Evolutionary conservation across 2,888 invertebrate species (phyloP), one percentile per base, ranked within the genome.

Genomic region (Schizotus pectinicornis): DNA sequence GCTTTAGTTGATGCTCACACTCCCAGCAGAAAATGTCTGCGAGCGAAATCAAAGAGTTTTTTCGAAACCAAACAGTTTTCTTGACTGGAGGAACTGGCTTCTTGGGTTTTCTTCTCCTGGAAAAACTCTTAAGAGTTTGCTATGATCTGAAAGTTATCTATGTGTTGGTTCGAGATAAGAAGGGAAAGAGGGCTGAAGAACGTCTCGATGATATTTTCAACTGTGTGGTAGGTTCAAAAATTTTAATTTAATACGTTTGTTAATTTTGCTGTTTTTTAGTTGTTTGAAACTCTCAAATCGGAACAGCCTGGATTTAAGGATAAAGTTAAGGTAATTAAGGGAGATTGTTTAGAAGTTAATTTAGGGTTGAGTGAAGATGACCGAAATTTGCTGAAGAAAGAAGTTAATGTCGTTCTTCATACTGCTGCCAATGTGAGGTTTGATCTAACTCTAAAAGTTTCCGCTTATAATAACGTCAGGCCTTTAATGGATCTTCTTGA

Each of bases 391-490:
- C 67, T 86, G 13, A 74, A 76, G 30, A 77, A 82, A n/a, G 82
- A 88, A 65, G 86, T 89, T 33, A 79, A 82, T 46, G 80, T 89
- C 45, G 85, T 92, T 7, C 86, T 92, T 74, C 91, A 92, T 74
- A 86, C 86, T 41, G 91, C 91, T 1, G 91, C 91, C 1, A 90
- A 90, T 0, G 87, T 91, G 12, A 82, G 86, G 62, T 92, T 92
- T 73, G 88, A 91, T 72, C 91, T 91, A 72, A 84, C 84, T 42
- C 77, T 92, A 7, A 83, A 84, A 76, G 74, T 81, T n/a, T 88
- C 91, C 0, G 81, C 87, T 22, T n/a, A n/a, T 9, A 32, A 9
- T 1, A 45, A 31, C 12, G 32, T 45, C n/a, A 7, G 31, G 33
- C 8, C 46, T 1, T 8, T 13, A 7, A 22, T 11, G 11, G 35